These are phyloP conservation scores for Craseonycteris thonglongyai DNA, from an alignment of 2,113 vertebrate genomes.

Conservation along the genomic window DNA sequence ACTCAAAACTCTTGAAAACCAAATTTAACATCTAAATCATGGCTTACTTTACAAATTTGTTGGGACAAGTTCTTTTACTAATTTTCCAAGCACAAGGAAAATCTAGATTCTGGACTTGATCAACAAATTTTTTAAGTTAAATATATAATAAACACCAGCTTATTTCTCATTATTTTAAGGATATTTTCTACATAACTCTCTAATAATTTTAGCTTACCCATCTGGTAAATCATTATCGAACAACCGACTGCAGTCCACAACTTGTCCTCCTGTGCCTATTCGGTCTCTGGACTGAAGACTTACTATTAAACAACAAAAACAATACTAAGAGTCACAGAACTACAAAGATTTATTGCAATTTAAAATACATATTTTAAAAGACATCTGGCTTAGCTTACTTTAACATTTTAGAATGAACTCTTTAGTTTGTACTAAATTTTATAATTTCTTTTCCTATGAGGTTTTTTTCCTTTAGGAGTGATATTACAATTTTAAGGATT, in stretches of 20 bases:
- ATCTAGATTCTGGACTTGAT: background rate
- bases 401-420: conserved; percentile 12
- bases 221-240: conserved; percentile 97
- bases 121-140: background rate
- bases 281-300: conserved; percentile 96
- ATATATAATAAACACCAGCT: background rate
- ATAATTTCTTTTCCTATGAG: background rate
- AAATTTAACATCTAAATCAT: background rate
- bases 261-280: conserved; percentile 93
- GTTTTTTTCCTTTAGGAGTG: background rate
- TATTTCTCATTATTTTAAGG: background rate
- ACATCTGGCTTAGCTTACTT: background rate
- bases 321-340: conserved; percentile 58
- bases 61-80: background rate
- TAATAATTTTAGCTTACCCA: conserved; percentile 82
- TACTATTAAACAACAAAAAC: conserved; percentile 83
- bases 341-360: conserved; percentile 2
- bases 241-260: conserved; percentile 95
- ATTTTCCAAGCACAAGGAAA: conserved; percentile 32
- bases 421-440: conserved; percentile 21
- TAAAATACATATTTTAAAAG: conserved; percentile 36
- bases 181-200: background rate
- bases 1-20: conserved; percentile 19
- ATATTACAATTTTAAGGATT: background rate
- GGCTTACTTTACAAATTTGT: background rate